Conservation (phyloP, 2,797 vertebrate genomes). For the Paratrypauchen microcephalus region DNA sequence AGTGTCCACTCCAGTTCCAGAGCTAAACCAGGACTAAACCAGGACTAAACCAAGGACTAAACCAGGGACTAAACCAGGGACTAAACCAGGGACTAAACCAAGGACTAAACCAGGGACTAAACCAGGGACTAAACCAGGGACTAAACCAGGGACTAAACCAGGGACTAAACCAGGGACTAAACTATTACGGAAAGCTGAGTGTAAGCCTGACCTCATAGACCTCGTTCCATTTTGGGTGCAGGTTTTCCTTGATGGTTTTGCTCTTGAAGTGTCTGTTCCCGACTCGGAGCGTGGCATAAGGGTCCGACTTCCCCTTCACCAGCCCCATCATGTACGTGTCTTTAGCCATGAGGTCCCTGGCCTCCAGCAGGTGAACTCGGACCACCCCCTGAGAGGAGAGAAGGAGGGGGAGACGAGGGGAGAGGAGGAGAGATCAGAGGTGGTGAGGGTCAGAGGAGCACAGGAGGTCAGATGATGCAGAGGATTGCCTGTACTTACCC, state of each 20-base stretch:
- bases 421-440: constrained; percentile 6
- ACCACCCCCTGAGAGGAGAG: constrained; percentile 83
- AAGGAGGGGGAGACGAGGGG: constrained; percentile 3
- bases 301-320: constrained; percentile 92
- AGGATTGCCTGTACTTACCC: constrained; percentile 73
- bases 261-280: constrained; percentile 82
- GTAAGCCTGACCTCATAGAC: constrained; percentile 84
- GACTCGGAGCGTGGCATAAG: constrained; percentile 84
- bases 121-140: not conserved
- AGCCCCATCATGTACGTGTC: constrained; percentile 88
- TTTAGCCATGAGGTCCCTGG: constrained; percentile 85
- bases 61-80: not conserved
- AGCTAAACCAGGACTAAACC: too few species aligned
- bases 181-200: not conserved
- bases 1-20: too few species aligned
- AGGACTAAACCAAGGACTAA: not conserved
- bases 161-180: not conserved
- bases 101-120: not conserved
- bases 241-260: constrained; percentile 84
- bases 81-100: not conserved
- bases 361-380: constrained; percentile 87
- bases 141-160: not conserved
- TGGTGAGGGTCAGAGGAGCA: not conserved
- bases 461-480: constrained; percentile 83
- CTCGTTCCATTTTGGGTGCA: constrained; percentile 90